phyloP scores from a whole-genome alignment of 2,113 vertebrate genomes.

The Regulus satrapa region DNA sequence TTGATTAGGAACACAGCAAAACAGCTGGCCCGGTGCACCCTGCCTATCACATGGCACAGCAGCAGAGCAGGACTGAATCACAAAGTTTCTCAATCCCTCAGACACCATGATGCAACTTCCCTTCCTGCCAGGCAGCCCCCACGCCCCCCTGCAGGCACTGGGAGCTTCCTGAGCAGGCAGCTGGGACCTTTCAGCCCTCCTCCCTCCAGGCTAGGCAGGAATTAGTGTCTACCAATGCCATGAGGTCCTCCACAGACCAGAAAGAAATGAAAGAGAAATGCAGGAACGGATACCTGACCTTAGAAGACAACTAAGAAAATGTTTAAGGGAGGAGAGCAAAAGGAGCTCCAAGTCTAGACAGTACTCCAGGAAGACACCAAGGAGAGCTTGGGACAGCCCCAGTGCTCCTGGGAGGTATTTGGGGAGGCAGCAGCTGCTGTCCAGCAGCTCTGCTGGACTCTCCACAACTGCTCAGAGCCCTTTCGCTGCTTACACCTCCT shows the following conservation, averaged over 20 bases:
- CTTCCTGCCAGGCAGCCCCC: neutral
- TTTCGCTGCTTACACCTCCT: neutral
- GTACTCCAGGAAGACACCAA: neutral
- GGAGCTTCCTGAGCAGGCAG: neutral
- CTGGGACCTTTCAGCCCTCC: neutral
- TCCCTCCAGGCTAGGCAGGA: neutral
- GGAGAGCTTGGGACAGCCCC: neutral
- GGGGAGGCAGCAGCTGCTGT: neutral
- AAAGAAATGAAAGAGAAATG: neutral
- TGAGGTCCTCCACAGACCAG: neutral
- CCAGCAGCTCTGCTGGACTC: neutral
- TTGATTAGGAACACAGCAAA: neutral
- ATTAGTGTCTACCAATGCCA: neutral
- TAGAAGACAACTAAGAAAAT: neutral
- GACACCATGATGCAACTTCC: constrained; percentile 4
- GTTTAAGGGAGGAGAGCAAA: neutral
- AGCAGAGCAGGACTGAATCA: neutral
- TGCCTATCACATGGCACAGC: neutral
- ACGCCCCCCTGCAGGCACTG: neutral
- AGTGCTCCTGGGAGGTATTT: neutral
- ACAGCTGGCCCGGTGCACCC: neutral
- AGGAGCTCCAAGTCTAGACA: neutral
- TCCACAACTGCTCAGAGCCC: neutral
- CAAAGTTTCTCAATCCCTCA: constrained; percentile 12
- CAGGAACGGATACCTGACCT: neutral